Percentiles rank a stretch among this genome's conserved stretches.
phyloP scores from a whole-genome alignment of 1,140 invertebrate genomes.

The Hermetia illucens region DNA sequence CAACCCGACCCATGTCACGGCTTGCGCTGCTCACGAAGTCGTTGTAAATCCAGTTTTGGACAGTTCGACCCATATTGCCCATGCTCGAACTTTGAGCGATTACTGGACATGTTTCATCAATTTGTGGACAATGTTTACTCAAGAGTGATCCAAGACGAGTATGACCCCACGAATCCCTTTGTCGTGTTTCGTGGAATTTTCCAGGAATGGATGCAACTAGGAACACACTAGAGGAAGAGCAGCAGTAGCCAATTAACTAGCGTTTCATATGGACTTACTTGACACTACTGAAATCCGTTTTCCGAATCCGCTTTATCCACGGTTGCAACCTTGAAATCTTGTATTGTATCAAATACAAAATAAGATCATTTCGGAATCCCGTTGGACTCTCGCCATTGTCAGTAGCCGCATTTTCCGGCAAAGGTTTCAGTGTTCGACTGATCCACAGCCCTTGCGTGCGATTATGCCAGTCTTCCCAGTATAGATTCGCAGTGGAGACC shows the following conservation, averaged over 20 bases:
- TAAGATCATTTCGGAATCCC: slow-evolving; percentile 68
- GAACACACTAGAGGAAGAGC: slow-evolving; percentile 51
- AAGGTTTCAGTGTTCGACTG: slow-evolving; percentile 56
- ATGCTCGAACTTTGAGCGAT: slow-evolving; percentile 84
- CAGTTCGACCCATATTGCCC: slow-evolving; percentile 61
- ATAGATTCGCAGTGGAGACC: slow-evolving; percentile 85
- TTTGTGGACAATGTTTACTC: slow-evolving; percentile 41
- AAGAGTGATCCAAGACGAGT: slow-evolving; percentile 49
- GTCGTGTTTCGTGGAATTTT: slow-evolving; percentile 44
- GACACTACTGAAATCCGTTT: slow-evolving; percentile 62
- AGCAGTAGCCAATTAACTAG: neutral
- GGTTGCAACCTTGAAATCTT: slow-evolving; percentile 47
- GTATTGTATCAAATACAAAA: slow-evolving; percentile 71
- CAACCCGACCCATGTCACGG: slow-evolving; percentile 29
- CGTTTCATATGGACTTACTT: slow-evolving; percentile 41
- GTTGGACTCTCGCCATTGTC: slow-evolving; percentile 66
- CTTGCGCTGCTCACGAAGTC: slow-evolving; percentile 50
- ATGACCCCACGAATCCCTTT: slow-evolving; percentile 51
- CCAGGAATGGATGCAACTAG: slow-evolving; percentile 77
- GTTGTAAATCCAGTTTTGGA: slow-evolving; percentile 51
- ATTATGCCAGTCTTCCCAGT: slow-evolving; percentile 83
- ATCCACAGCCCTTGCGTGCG: slow-evolving; percentile 90
- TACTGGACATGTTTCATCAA: slow-evolving; percentile 32
- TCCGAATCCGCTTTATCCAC: slow-evolving; percentile 60
- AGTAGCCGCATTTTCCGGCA: slow-evolving; percentile 38